Conservation (phyloP, 2,797 vertebrate species). For the Pagetopsis macropterus region DNA sequence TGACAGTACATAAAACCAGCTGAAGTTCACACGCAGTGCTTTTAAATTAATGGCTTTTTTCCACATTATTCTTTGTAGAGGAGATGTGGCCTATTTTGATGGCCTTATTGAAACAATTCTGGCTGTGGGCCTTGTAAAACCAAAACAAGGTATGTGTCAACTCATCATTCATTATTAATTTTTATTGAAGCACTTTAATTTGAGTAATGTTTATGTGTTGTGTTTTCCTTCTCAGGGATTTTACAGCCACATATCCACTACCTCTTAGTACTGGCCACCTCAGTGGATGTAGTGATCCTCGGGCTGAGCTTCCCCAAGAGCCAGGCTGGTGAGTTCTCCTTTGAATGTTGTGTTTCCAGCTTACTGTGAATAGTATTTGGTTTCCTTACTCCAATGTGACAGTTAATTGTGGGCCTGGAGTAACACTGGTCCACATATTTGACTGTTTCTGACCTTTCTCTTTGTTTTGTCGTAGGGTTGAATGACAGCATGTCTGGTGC, state of each 20-base stretch:
- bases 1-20: not conserved
- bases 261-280: slow-evolving; percentile 94
- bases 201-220: not conserved
- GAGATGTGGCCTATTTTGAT: slow-evolving; percentile 96
- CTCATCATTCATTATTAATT: not conserved
- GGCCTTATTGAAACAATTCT: slow-evolving; percentile 98
- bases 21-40: not conserved
- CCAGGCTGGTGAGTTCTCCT: slow-evolving; percentile 86
- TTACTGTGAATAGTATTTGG: no score
- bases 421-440: no score
- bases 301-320: slow-evolving; percentile 92
- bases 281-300: slow-evolving; percentile 96
- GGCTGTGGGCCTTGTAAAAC: slow-evolving; percentile 95
- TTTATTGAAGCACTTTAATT: slow-evolving; percentile 1
- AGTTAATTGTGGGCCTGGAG: no score
- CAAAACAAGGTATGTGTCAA: slow-evolving; percentile 88
- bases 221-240: slow-evolving; percentile 84
- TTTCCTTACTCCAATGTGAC: no score
- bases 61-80: slow-evolving; percentile 78
- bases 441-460: not conserved
- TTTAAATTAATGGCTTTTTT: slow-evolving; percentile 6
- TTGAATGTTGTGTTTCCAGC: no score
- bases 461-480: slow-evolving; percentile 67
- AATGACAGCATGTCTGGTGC: slow-evolving; percentile 95
- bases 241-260: slow-evolving; percentile 96